Evolutionary conservation across 2,113 vertebrate genomes (phyloP), one percentile per base, ranked within the genome.

Genomic region (Microtus montanus): DNA sequence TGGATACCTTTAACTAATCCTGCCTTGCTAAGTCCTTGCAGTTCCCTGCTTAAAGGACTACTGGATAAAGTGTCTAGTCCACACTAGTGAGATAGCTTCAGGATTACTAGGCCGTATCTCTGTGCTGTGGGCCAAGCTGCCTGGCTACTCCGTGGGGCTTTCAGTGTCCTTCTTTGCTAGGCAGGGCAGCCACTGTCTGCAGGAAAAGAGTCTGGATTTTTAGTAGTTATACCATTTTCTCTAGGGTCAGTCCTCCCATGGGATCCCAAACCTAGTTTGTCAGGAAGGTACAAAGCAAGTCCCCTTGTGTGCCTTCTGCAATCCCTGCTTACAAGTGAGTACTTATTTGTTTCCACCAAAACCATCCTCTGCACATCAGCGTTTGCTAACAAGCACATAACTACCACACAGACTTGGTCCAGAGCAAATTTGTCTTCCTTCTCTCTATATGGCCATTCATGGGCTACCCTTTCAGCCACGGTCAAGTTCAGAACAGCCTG

Each of bases 401-500:
- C 58, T 47, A 7, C 83, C 63, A 63, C 14, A 14, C 28, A 10
- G 8, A 7, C 77, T 9, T 38, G 1, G 47, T 63, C 61, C 26
- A 13, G 4, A 71, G 52, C 35, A 7, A 22, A 44, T 35, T 13
- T 38, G 38, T 68, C 33, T 28, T n/a, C 49, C n/a, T 78, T 47
- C 54, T 47, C 19, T 68, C 2, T 35, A 33, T n/a, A 28, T 3
- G 33, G 68, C n/a, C 13, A 6, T 52, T 71, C 11, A 71, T 33
- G 75, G 26, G 75, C 85, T 95, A 91, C 61, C 47, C 47, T 94
- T 63, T 78, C 77, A 30, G 28, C 87, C 94, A 92, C 35, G 87
- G 9, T 52, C 79, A 78, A n/a, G 80, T 83, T 95, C 63, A 73
- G 85, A 58, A 52, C 75, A 90, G 73, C 80, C 70, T 70, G 54